A percentile compares a stretch with the other conserved stretches of the same genome.
These are phyloP conservation scores for Yponomeuta sedellus DNA, from an alignment of 2,888 invertebrate genomes.

Conservation along the genomic window DNA sequence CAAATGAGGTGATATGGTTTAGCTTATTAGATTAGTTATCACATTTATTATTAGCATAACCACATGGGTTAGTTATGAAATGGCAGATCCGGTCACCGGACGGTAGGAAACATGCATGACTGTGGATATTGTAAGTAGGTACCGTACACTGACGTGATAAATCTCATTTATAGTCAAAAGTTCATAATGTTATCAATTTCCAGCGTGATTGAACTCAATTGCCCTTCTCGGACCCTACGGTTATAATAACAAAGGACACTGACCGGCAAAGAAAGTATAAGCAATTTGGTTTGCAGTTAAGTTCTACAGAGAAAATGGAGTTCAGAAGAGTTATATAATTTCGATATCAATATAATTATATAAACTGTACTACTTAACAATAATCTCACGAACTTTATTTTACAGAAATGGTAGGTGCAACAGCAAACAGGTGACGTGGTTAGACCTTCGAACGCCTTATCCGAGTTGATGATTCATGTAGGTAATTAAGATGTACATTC, in stretches of 20 bases:
- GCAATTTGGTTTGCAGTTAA: too few species aligned
- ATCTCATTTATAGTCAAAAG: slow-evolving; percentile 6
- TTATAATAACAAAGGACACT: not conserved
- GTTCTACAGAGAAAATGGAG: too few species aligned
- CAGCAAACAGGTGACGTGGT: not conserved
- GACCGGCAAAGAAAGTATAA: not conserved
- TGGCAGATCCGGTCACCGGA: not conserved
- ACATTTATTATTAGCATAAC: not conserved
- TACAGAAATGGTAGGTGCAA: not conserved
- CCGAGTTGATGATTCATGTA: not conserved
- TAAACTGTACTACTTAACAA: too few species aligned
- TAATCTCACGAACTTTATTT: not conserved
- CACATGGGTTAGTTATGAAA: slow-evolving; percentile 1
- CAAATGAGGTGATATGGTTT: slow-evolving; percentile 6
- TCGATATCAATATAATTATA: too few species aligned
- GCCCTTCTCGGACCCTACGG: not conserved
- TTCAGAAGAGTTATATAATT: too few species aligned
- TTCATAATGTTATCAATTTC: not conserved
- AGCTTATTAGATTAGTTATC: slow-evolving; percentile 20
- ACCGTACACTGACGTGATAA: not conserved
- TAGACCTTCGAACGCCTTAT: slow-evolving; percentile 6
- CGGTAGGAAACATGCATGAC: not conserved
- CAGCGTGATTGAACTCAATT: slow-evolving; percentile 10
- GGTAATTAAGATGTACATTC: not conserved
- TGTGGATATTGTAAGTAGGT: not conserved